Conservation (phyloP, 2,888 invertebrate species). For the Drosophila aldrichi region DNA sequence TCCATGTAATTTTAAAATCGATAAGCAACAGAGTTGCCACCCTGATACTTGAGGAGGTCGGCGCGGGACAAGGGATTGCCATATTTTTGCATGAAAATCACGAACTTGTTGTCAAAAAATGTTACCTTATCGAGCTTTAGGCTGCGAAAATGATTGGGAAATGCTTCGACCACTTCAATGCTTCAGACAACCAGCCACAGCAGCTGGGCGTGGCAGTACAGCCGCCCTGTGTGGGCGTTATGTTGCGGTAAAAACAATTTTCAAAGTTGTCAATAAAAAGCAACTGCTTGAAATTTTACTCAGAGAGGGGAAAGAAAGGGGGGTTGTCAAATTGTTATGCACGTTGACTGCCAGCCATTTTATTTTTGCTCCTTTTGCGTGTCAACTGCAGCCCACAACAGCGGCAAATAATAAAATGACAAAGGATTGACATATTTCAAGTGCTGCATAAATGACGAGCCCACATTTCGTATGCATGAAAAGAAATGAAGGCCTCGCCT, state of each 20-base stretch:
- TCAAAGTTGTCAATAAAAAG: constrained; percentile 77
- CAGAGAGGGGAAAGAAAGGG: neutral
- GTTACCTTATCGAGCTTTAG: constrained; percentile 63
- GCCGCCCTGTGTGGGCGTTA: constrained; percentile 35
- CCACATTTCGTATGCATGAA: constrained; percentile 70
- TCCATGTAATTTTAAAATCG: constrained; percentile 74
- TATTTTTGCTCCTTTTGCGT: constrained; percentile 44
- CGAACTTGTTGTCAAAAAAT: constrained; percentile 75
- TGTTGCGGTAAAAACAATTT: constrained; percentile 77
- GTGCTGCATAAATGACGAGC: constrained; percentile 58
- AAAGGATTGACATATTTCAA: constrained; percentile 77
- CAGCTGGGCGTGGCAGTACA: constrained; percentile 30
- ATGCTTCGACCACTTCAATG: constrained; percentile 61
- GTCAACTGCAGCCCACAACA: constrained; percentile 66
- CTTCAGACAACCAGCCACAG: constrained; percentile 3
- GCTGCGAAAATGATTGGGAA: constrained; percentile 51
- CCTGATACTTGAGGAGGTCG: neutral
- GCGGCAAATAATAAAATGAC: constrained; percentile 53
- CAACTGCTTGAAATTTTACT: constrained; percentile 61
- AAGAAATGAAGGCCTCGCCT: constrained; percentile 20
- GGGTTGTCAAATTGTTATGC: constrained; percentile 53
- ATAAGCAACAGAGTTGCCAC: constrained; percentile 64
- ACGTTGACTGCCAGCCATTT: constrained; percentile 56
- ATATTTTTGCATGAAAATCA: constrained; percentile 77
- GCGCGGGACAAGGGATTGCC: neutral